phyloP scores from a whole-genome alignment of 2,888 invertebrate genomes.

The Ceramica pisi region DNA sequence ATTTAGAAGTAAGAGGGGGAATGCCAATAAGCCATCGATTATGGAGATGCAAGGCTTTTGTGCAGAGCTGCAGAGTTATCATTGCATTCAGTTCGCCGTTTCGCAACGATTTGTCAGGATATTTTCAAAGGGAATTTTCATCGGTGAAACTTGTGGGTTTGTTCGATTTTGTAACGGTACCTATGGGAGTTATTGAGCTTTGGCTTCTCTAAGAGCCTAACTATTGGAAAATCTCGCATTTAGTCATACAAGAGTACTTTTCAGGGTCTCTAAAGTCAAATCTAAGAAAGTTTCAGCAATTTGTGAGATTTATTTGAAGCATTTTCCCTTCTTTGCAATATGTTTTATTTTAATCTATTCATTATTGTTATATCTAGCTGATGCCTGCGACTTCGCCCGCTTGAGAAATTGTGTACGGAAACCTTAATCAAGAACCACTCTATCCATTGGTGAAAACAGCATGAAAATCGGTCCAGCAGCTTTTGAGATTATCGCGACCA shows the following conservation, averaged over 20 bases:
- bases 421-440: no score
- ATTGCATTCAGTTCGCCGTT: constrained; percentile 83
- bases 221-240: constrained; percentile 16
- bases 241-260: constrained; percentile 1
- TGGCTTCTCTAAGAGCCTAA: constrained; percentile 33
- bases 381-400: no score
- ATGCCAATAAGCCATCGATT: constrained; percentile 90
- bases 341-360: no score
- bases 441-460: no score
- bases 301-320: not conserved
- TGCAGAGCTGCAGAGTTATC: constrained; percentile 86
- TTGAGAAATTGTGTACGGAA: no score
- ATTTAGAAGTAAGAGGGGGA: constrained; percentile 90
- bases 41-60: constrained; percentile 89
- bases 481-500: no score
- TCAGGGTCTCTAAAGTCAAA: not conserved
- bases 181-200: constrained; percentile 50
- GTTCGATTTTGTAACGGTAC: constrained; percentile 65
- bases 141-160: constrained; percentile 69
- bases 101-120: constrained; percentile 86
- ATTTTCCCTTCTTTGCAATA: no score
- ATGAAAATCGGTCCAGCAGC: no score
- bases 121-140: constrained; percentile 78
- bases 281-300: not conserved
- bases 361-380: no score